A percentile compares a stretch with the other conserved stretches of the same genome.
Evolutionary conservation across 1,140 invertebrate genomes (phyloP).

Genomic region (Drosophila triauraria): DNA sequence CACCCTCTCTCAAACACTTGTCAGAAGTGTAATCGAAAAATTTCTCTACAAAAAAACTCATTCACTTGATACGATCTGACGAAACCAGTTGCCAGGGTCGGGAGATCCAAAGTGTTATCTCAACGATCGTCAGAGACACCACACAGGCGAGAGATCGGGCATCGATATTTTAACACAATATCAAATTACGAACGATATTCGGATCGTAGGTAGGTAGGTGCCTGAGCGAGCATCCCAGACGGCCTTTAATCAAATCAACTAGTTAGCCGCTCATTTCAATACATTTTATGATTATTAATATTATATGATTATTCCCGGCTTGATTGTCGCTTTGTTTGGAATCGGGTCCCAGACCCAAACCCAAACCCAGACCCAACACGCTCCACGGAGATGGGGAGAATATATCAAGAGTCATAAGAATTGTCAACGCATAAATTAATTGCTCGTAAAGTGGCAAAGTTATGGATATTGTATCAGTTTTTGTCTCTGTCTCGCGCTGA

Average conservation of each 20-base stretch:
- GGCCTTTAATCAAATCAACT: slow-evolving; percentile 79
- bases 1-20: slow-evolving; percentile 14
- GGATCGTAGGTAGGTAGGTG: slow-evolving; percentile 30
- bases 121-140: slow-evolving; percentile 29
- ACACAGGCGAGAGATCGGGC: slow-evolving; percentile 30
- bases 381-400: slow-evolving; percentile 30
- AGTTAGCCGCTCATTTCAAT: slow-evolving; percentile 79
- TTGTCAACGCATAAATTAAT: slow-evolving; percentile 85
- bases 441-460: slow-evolving; percentile 81
- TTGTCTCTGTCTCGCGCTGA: slow-evolving; percentile 27
- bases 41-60: not conserved
- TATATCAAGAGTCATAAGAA: slow-evolving; percentile 84
- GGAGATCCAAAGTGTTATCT: slow-evolving; percentile 33
- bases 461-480: slow-evolving; percentile 67
- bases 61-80: not conserved
- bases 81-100: slow-evolving; percentile 24
- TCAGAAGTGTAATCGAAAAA: slow-evolving; percentile 11
- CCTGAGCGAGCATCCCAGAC: slow-evolving; percentile 29
- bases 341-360: slow-evolving; percentile 33
- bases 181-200: slow-evolving; percentile 66
- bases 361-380: slow-evolving; percentile 40
- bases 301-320: slow-evolving; percentile 73
- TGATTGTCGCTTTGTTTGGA: slow-evolving; percentile 79
- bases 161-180: slow-evolving; percentile 75
- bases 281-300: slow-evolving; percentile 83